phyloP scores from a whole-genome alignment of 2,113 vertebrate species.

The Grantiella picta region DNA sequence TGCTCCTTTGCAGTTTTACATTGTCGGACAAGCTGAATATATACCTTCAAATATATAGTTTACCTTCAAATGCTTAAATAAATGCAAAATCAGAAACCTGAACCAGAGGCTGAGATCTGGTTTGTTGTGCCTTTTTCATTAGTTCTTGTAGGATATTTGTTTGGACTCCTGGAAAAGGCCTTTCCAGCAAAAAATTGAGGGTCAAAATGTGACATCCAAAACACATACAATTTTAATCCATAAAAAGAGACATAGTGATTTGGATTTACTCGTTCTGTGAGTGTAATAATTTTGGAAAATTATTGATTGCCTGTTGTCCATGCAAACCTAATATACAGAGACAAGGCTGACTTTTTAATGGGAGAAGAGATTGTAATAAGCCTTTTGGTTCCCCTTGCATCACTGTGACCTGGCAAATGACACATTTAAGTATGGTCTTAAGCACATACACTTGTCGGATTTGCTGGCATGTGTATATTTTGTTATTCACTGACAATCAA shows the following conservation, averaged over 20 bases:
- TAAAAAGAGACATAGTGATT: not conserved
- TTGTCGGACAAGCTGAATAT: not conserved
- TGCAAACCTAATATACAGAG: not conserved
- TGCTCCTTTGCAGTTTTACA: not conserved
- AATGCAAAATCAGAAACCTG: not conserved
- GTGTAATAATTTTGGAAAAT: not conserved
- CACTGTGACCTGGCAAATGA: not conserved
- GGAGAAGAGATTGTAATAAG: not conserved
- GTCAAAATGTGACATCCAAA: not conserved
- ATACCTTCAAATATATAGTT: not conserved
- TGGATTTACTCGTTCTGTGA: not conserved
- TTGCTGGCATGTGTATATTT: not conserved
- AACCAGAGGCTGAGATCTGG: not conserved
- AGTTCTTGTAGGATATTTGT: not conserved
- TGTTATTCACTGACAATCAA: not conserved
- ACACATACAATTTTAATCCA: not conserved
- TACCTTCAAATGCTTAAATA: not conserved
- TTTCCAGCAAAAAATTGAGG: not conserved
- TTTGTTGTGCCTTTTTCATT: not conserved
- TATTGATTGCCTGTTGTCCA: not conserved
- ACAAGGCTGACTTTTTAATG: not conserved
- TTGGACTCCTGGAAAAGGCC: not conserved
- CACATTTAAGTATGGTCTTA: not conserved
- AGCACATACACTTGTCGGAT: not conserved
- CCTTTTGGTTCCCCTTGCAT: not conserved